Conservation (phyloP, 2,888 invertebrate genomes). For the Vandiemenella viatica region DNA sequence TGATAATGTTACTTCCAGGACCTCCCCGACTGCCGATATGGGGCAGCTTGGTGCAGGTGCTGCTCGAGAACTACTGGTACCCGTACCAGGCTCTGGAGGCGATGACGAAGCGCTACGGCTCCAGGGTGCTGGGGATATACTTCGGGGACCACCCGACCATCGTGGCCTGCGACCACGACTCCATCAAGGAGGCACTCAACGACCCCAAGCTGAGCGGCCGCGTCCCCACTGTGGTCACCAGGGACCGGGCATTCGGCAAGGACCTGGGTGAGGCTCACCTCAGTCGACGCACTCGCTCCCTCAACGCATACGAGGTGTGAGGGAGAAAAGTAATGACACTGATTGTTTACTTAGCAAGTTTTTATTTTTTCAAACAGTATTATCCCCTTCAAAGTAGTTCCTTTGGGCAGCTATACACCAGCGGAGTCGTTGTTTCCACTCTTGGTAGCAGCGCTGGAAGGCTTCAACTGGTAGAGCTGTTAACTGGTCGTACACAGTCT, state of each 20-base stretch:
- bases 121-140: slow-evolving; percentile 41
- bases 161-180: slow-evolving; percentile 36
- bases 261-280: too few species aligned
- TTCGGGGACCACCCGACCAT: slow-evolving; percentile 35
- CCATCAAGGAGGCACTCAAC: slow-evolving; percentile 40
- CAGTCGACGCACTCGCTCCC: too few species aligned
- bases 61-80: slow-evolving; percentile 36
- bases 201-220: slow-evolving; percentile 48
- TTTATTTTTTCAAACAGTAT: too few species aligned
- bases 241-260: not conserved
- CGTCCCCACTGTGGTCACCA: slow-evolving; percentile 31
- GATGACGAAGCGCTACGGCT: slow-evolving; percentile 39
- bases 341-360: too few species aligned
- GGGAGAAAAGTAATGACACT: too few species aligned
- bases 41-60: slow-evolving; percentile 43
- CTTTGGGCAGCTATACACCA: too few species aligned
- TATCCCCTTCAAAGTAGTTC: too few species aligned
- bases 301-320: too few species aligned
- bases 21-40: slow-evolving; percentile 45
- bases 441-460: too few species aligned
- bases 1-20: slow-evolving; percentile 35
- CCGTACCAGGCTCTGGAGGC: slow-evolving; percentile 34
- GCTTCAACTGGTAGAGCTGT: too few species aligned
- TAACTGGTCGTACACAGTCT: too few species aligned
- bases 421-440: too few species aligned